Evolutionary conservation across 2,113 vertebrate genomes (phyloP), one percentile per base, ranked within the genome.

Genomic region (Onychorhynchus coronatus): DNA sequence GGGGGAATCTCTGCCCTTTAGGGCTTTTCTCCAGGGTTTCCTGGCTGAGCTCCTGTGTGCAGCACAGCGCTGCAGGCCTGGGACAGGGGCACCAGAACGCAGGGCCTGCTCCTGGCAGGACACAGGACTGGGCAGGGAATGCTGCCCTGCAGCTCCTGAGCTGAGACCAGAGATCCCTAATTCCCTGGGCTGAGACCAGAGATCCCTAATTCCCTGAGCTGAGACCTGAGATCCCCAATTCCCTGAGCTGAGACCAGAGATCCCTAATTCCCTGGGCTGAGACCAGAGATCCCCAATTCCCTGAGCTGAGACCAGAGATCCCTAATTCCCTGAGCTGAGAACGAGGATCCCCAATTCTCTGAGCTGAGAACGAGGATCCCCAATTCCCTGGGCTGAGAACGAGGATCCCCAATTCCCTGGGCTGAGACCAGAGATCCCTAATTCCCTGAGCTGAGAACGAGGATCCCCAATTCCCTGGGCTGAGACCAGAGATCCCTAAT

Each of bases 11-110:
- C 66, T 42, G n/a, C 8, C 27, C 31, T 24, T 21, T 0, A 5
- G 9, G 61, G 15, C 11, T 39, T 8, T 58, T 25, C 49, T 53
- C n/a, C 58, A 25, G 14, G 66, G 49, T 56, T 62, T 24, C 16
- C 6, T 25, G 52, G 28, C 61, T n/a, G 46, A 19, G n/a, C 10
- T 9, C 4, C 0, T 0, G 39, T 5, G 46, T 25, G 66, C 61
- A 50, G 41, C 35, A 21, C 0, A 0, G 61, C 65, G 17, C 2
- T 30, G 44, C 62, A 16, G 2, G 16, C 66, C 46, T 67, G 44
- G 30, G 14, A 2, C 42, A 2, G 0, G 2, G 13, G 22, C 41
- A 13, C 12, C 0, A 67, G 35, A 11, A 16, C 15, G 18, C 3
- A 6, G 77, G 58, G 4, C 9, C 41, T 37, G 72, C 33, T 46